Evolutionary conservation across 2,113 vertebrate species (phyloP).

Genomic region (Osmerus mordax): DNA sequence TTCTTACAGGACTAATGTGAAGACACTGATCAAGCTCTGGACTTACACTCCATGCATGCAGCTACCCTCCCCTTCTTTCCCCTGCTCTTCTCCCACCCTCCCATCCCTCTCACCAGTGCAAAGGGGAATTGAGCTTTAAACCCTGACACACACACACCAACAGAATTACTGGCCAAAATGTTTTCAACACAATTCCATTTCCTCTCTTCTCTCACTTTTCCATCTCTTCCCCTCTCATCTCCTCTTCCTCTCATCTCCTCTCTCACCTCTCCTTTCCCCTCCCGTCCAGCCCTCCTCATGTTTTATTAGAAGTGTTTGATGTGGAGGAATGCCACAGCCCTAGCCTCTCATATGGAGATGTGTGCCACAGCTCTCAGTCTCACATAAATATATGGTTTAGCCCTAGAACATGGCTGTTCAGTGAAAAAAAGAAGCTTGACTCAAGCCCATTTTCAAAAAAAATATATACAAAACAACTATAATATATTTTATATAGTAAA

Average conservation of each 20-base stretch:
- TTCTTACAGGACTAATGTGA: slow-evolving; percentile 35
- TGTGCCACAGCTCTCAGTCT: neutral
- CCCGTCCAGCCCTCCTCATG: neutral
- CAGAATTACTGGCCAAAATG: neutral
- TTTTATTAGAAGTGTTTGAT: neutral
- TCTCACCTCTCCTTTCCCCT: neutral
- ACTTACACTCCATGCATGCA: neutral
- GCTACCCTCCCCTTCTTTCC: neutral
- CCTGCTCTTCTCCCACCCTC: neutral
- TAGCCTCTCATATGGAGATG: neutral
- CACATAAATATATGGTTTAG: neutral
- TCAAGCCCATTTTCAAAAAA: neutral
- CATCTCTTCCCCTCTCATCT: neutral
- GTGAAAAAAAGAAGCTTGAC: neutral
- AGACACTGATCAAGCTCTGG: slow-evolving; percentile 24
- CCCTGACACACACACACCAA: neutral
- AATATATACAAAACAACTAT: too few relatives aligned
- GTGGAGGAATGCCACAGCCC: neutral
- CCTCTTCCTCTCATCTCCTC: neutral
- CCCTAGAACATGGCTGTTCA: too few relatives aligned
- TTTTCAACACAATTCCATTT: too few relatives aligned
- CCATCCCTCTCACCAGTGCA: neutral
- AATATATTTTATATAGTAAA: too few relatives aligned
- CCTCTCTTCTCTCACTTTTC: neutral
- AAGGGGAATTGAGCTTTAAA: neutral